These are phyloP conservation scores for Epinotia brunnichana DNA, from an alignment of 2,888 invertebrate species.

Conservation along the genomic window DNA sequence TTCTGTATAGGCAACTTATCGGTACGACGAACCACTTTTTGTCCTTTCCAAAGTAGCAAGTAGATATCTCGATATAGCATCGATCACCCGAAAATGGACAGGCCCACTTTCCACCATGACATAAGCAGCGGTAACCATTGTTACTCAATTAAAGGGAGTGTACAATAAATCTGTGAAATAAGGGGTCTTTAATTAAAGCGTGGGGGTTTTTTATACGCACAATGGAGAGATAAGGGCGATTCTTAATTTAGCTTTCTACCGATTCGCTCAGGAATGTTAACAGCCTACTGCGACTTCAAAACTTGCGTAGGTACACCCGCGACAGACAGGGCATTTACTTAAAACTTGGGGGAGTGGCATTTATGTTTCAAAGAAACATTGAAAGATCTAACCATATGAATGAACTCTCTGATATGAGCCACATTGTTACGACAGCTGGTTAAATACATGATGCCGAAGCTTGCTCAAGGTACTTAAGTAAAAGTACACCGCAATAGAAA, in stretches of 20 bases:
- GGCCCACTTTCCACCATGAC: slow-evolving; percentile 78
- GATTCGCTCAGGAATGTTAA: slow-evolving; percentile 24
- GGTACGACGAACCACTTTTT: slow-evolving; percentile 76
- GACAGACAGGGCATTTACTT: background rate
- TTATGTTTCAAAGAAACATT: background rate
- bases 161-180: slow-evolving; percentile 58
- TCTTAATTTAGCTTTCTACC: slow-evolving; percentile 31
- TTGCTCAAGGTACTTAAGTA: slow-evolving; percentile 9
- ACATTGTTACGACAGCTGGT: background rate
- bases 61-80: slow-evolving; percentile 68
- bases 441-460: background rate
- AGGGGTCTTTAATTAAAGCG: slow-evolving; percentile 70
- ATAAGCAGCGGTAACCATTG: slow-evolving; percentile 65
- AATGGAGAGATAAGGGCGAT: slow-evolving; percentile 32
- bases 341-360: background rate
- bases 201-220: slow-evolving; percentile 60
- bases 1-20: slow-evolving; percentile 62
- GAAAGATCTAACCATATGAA: background rate
- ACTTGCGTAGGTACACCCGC: background rate
- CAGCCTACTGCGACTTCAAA: background rate
- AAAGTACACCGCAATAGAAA: slow-evolving; percentile 13
- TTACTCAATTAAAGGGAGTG: slow-evolving; percentile 57
- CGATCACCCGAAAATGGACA: slow-evolving; percentile 72
- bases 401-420: background rate
- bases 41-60: slow-evolving; percentile 72